Conservation (phyloP, 2,888 invertebrate genomes). For the Noctua fimbriata region DNA sequence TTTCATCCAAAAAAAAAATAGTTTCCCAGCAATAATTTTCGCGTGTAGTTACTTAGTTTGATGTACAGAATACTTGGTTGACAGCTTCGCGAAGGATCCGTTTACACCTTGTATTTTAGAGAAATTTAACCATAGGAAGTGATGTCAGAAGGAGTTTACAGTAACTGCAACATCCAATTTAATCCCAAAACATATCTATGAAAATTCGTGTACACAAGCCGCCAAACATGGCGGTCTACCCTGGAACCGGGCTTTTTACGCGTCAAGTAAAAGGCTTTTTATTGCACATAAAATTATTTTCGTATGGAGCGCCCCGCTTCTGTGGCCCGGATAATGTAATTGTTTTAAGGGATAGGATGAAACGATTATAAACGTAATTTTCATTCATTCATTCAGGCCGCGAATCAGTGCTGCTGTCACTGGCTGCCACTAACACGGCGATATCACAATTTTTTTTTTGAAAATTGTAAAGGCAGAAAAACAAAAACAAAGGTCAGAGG, state of each 20-base stretch:
- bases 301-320: constrained; percentile 73
- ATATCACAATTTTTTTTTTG: too few relatives aligned
- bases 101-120: not conserved
- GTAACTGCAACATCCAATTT: constrained; percentile 22
- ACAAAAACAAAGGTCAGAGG: too few relatives aligned
- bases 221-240: constrained; percentile 59
- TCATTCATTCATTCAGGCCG: too few relatives aligned
- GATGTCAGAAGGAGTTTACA: not conserved
- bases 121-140: not conserved
- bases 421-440: too few relatives aligned
- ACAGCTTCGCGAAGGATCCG: not conserved
- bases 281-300: constrained; percentile 85
- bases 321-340: constrained; percentile 66
- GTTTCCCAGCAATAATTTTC: not conserved
- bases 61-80: not conserved
- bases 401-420: too few relatives aligned
- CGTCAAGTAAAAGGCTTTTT: constrained; percentile 82
- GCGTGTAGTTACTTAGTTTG: not conserved
- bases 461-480: not conserved
- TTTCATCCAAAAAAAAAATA: too few relatives aligned
- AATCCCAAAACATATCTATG: constrained; percentile 17
- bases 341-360: constrained; percentile 31
- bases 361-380: constrained; percentile 31
- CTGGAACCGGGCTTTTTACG: constrained; percentile 72
- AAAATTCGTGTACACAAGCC: constrained; percentile 26